Base-by-base conservation (phyloP, 1,140 invertebrate species). In the Trachelipus rathkii region DNA sequence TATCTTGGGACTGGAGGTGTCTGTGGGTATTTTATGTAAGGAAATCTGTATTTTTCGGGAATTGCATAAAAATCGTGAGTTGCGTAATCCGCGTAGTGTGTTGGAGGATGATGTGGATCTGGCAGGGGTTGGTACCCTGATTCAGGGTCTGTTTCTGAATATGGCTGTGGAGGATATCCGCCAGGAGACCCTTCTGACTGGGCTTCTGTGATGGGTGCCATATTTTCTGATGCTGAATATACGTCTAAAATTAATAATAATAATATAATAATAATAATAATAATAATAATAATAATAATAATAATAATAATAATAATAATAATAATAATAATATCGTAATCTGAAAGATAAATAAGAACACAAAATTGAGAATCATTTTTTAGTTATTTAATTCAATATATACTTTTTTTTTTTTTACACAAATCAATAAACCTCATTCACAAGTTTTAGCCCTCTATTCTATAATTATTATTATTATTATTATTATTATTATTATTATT, bases 21-120 rank as follows among this genome's bases (percentile, higher is more conserved):
- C 75, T 78, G 79, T 8, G 74, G 77, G 73, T 81, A 81, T 68
- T 81, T 81, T 67, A 81, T 74, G 72, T 81, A 81, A 43, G 77
- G 73, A 11, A 78, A 33, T 21, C 79, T 74, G 72, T 81, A 81
- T 72, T 81, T 81, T 74, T 81, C 79, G 24, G 78, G 79, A 19
- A 81, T 76, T 33, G 77, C 71, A 69, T 81, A 81, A 72, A 81
- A 81, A 50, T 81, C 79, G 21, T 76, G 79, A 66, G 77, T 68
- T 9, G 77, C 53, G 8, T 74, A 67, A 73, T 81, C 79, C 45
- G 78, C 75, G 73, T 81, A 81, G 23, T 76, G 79, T 60, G 77
- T 68, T n/a, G 76, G 33, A 5, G 77, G 44, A 43, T 78, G 79
- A 70, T 77, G 75, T 23, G 78, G 50, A 33, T 78, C 77, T 33